phyloP scores from a whole-genome alignment of 2,113 vertebrate species.

The Etia nguti region DNA sequence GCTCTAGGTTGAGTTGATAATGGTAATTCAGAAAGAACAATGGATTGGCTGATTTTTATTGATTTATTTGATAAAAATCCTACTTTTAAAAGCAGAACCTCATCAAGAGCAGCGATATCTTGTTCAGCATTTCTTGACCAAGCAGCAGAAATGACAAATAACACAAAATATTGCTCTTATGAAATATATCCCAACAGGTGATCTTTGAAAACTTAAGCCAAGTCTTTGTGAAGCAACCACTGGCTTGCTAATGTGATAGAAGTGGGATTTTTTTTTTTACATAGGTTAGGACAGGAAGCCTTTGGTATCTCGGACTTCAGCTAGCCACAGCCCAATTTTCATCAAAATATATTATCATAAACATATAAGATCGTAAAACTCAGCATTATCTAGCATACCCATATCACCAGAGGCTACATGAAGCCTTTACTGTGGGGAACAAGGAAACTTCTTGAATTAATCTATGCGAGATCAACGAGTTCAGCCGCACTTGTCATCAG shows the following conservation, averaged over 20 bases:
- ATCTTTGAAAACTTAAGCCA: neutral
- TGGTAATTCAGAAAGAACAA: neutral
- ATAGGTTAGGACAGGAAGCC: neutral
- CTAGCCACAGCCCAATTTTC: neutral
- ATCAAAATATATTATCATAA: neutral
- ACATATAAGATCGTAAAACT: neutral
- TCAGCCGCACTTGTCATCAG: slow-evolving; percentile 47
- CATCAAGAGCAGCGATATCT: neutral
- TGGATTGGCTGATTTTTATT: neutral
- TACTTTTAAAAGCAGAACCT: neutral
- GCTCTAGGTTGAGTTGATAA: neutral
- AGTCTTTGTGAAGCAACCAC: neutral
- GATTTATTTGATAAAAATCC: neutral
- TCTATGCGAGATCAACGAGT: slow-evolving; percentile 28
- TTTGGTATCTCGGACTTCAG: neutral
- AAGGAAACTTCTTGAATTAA: slow-evolving; percentile 2
- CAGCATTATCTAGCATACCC: neutral
- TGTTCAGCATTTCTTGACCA: neutral
- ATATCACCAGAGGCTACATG: neutral
- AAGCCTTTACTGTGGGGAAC: neutral
- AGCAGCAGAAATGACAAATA: neutral
- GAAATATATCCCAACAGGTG: neutral
- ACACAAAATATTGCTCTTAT: neutral
- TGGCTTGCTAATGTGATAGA: neutral
- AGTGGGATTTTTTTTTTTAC: neutral